These are phyloP conservation scores for Tokudaia tokunoshimensis DNA, from an alignment of 2,797 vertebrate genomes.

Conservation along the genomic window DNA sequence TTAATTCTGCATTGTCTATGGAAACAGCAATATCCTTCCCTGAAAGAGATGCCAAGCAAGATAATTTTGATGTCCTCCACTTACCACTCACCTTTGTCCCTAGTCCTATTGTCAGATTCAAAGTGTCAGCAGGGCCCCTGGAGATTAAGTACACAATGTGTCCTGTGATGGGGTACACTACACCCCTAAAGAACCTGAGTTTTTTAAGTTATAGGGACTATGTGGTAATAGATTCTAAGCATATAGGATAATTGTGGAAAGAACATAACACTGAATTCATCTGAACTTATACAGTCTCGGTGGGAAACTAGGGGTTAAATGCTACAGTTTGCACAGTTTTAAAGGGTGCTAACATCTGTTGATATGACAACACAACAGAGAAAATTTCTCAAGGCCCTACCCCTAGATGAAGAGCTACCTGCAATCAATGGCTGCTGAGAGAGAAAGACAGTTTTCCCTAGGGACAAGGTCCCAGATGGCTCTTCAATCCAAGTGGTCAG, in stretches of 20 bases:
- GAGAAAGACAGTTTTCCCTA: not conserved
- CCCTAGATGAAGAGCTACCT: not conserved
- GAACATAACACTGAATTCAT: not conserved
- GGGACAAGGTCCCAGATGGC: not conserved
- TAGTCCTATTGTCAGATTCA: not conserved
- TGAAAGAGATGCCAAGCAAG: not conserved
- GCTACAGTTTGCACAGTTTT: not conserved
- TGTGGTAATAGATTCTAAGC: not conserved
- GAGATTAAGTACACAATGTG: not conserved
- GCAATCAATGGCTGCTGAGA: not conserved
- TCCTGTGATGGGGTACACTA: not conserved
- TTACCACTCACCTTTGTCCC: not conserved
- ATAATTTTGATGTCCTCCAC: not conserved
- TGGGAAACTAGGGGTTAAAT: not conserved
- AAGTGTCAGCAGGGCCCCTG: not conserved
- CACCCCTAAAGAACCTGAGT: not conserved
- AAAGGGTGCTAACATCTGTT: not conserved
- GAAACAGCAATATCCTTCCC: not conserved
- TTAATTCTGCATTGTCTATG: slow-evolving; percentile 4
- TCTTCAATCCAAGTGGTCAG: not conserved
- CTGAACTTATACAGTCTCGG: not conserved
- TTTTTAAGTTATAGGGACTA: too few relatives aligned
- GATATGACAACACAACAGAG: not conserved
- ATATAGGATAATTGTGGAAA: not conserved
- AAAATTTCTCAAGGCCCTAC: not conserved